Conservation (phyloP, 2,113 vertebrate species). For the Desmodus rotundus region DNA sequence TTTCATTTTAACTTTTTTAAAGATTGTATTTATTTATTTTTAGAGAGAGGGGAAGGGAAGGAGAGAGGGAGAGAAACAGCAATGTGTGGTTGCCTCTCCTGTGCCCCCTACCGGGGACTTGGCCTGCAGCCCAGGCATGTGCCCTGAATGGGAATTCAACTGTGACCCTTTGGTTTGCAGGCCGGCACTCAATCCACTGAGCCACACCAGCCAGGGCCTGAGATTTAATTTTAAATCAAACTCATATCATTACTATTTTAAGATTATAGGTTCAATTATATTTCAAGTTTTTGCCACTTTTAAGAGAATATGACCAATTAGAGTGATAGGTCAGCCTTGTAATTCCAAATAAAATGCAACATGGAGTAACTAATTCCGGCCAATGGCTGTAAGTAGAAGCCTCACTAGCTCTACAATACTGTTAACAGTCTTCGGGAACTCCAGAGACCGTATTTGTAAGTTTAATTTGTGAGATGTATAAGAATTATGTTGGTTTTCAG, state of each 20-base stretch:
- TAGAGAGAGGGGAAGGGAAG: too few species aligned
- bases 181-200: too few species aligned
- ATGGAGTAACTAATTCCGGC: neutral
- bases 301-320: neutral
- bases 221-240: conserved; percentile 25
- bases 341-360: conserved; percentile 38
- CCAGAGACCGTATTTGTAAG: neutral
- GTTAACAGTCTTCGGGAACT: neutral
- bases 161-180: too few species aligned
- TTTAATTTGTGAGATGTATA: neutral
- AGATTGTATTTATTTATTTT: too few species aligned
- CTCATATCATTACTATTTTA: neutral
- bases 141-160: too few species aligned
- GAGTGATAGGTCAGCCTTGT: neutral
- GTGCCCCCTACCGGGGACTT: too few species aligned
- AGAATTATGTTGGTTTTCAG: neutral
- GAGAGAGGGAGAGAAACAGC: too few species aligned
- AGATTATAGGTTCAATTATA: neutral
- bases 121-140: too few species aligned
- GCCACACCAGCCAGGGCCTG: too few species aligned
- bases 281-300: conserved; percentile 26
- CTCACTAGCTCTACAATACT: neutral
- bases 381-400: neutral
- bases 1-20: neutral
- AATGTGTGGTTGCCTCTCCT: too few species aligned